Evolutionary conservation across 2,113 vertebrate species (phyloP).

Genomic region (Carollia perspicillata): DNA sequence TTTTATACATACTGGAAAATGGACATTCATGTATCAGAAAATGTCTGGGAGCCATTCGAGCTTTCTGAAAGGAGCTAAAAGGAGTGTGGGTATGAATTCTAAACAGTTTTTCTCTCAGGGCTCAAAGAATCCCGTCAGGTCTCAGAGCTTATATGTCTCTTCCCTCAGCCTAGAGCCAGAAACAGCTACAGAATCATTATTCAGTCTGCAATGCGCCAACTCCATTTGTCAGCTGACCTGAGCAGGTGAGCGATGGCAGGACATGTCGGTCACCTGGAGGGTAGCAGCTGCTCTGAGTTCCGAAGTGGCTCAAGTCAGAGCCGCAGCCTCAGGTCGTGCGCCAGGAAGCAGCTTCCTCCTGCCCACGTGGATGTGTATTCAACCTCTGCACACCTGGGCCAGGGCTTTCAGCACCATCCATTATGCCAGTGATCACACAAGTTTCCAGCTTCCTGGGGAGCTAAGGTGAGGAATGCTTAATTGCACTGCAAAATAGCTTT

Average conservation of each 20-base stretch:
- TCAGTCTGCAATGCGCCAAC: not conserved
- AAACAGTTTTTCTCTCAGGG: constrained; percentile 24
- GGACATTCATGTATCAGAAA: not conserved
- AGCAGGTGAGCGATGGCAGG: not conserved
- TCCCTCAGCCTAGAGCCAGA: not conserved
- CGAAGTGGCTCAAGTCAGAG: not conserved
- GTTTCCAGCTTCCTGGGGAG: constrained; percentile 52
- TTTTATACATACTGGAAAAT: not conserved
- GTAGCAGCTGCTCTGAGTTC: constrained; percentile 49
- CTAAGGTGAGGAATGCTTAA: constrained; percentile 60
- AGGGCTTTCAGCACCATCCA: constrained; percentile 29
- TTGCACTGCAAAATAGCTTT: constrained; percentile 54
- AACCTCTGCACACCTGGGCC: constrained; percentile 31
- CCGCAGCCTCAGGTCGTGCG: not conserved
- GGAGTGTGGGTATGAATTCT: not conserved
- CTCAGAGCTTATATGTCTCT: not conserved
- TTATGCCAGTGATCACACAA: constrained; percentile 20
- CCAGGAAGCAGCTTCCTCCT: not conserved
- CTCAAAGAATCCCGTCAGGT: not conserved
- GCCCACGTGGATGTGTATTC: not conserved
- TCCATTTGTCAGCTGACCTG: constrained; percentile 33
- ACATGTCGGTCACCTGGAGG: constrained; percentile 36
- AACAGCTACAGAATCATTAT: not conserved
- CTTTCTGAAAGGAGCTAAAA: constrained; percentile 15
- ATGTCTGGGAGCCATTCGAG: not conserved